These are phyloP conservation scores for Lasioglossum vierecki DNA, from an alignment of 2,888 invertebrate species.

Conservation along the genomic window DNA sequence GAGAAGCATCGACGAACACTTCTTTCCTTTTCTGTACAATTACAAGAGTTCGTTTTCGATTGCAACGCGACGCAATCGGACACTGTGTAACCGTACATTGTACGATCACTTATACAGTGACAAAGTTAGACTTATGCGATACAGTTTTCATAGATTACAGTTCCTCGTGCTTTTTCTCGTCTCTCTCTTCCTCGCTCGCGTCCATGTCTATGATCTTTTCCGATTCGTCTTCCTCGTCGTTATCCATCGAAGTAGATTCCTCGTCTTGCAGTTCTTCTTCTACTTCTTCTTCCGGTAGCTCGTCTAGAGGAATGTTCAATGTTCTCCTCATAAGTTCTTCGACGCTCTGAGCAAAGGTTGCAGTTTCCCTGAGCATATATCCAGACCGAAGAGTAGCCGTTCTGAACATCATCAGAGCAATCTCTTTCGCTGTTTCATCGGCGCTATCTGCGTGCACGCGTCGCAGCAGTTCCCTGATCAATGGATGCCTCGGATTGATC, in stretches of 20 bases:
- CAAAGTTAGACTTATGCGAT: slow-evolving; percentile 40
- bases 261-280: slow-evolving; percentile 56
- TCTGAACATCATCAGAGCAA: slow-evolving; percentile 95
- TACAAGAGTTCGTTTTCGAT: slow-evolving; percentile 47
- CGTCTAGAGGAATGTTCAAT: slow-evolving; percentile 91
- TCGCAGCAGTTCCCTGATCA: slow-evolving; percentile 95
- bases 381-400: slow-evolving; percentile 97
- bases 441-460: slow-evolving; percentile 91
- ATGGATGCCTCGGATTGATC: slow-evolving; percentile 98
- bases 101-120: slow-evolving; percentile 56
- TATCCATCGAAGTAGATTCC: slow-evolving; percentile 71
- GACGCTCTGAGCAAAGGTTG: slow-evolving; percentile 95
- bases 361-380: slow-evolving; percentile 94
- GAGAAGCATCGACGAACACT: slow-evolving; percentile 14
- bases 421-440: slow-evolving; percentile 91
- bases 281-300: slow-evolving; percentile 84
- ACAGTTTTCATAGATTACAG: slow-evolving; percentile 83
- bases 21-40: slow-evolving; percentile 34
- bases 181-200: slow-evolving; percentile 76
- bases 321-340: slow-evolving; percentile 94
- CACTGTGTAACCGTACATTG: slow-evolving; percentile 68
- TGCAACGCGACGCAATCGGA: slow-evolving; percentile 48
- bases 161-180: slow-evolving; percentile 87
- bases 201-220: slow-evolving; percentile 81
- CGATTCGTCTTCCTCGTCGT: slow-evolving; percentile 41